Percentiles rank a stretch among this genome's conserved stretches.
Conservation (phyloP, 2,888 invertebrate genomes). For the Xestia rhomboidea region DNA sequence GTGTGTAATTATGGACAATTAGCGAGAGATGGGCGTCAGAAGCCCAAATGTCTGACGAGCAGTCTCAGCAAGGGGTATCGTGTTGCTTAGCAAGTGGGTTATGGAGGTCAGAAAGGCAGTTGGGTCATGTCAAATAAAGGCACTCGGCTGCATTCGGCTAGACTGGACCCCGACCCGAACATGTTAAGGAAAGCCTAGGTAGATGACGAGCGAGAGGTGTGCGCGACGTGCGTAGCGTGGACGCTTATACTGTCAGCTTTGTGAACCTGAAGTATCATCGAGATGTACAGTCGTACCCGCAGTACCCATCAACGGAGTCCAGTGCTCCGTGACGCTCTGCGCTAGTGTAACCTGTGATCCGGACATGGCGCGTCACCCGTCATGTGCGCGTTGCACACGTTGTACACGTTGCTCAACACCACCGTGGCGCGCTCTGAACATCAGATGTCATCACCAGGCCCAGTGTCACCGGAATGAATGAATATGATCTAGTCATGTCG, state of each 20-base stretch:
- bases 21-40: background rate
- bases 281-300: background rate
- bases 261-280: background rate
- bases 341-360: background rate
- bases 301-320: background rate
- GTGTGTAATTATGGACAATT: slow-evolving; percentile 11
- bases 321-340: background rate
- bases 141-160: background rate
- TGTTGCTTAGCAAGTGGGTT: background rate
- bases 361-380: background rate
- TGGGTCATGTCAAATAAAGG: background rate
- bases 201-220: background rate
- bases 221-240: background rate
- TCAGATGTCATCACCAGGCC: background rate
- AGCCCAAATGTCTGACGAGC: background rate
- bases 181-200: background rate
- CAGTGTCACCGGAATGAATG: no score
- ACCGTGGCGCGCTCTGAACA: background rate
- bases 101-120: background rate
- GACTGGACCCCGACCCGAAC: background rate
- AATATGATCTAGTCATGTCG: no score
- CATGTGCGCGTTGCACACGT: no score
- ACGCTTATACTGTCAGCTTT: background rate
- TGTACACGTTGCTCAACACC: background rate
- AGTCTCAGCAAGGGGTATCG: background rate